Percentiles rank a stretch among this genome's conserved stretches.
These are phyloP conservation scores for Elachura formosa DNA, from an alignment of 2,113 vertebrate species.

Conservation along the genomic window DNA sequence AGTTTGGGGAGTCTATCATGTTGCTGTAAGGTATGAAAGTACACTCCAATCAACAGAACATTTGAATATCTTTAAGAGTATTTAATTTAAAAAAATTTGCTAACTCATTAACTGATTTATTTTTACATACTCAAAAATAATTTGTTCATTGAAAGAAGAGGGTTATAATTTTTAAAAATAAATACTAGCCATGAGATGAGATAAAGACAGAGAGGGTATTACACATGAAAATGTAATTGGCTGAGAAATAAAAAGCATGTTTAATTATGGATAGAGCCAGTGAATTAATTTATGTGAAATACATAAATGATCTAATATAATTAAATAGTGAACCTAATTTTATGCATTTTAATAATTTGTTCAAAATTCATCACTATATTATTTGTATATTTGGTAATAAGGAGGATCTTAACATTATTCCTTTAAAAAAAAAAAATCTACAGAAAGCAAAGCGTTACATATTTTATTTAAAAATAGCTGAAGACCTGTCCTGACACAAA, in stretches of 20 bases:
- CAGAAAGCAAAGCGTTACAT: background rate
- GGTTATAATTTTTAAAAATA: background rate
- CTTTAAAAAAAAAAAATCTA: background rate
- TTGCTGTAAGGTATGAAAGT: background rate
- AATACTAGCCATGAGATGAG: background rate
- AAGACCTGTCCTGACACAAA: background rate
- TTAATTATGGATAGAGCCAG: background rate
- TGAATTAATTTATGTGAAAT: background rate
- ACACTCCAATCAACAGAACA: background rate
- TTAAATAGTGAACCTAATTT: background rate
- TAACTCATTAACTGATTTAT: background rate
- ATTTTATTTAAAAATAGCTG: background rate
- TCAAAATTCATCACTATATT: background rate
- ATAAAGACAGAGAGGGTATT: background rate
- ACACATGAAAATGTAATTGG: background rate
- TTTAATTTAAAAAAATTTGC: background rate
- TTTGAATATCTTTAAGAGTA: background rate
- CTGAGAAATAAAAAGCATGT: background rate
- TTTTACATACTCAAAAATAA: background rate
- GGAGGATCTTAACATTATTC: background rate
- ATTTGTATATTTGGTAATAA: background rate
- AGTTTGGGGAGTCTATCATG: background rate
- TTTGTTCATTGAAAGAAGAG: background rate
- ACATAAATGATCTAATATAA: background rate
- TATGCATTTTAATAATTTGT: background rate